A percentile compares a stretch with the other conserved stretches of the same genome.
Conservation (phyloP, 2,797 vertebrate genomes). For the Eulemur coronatus region DNA sequence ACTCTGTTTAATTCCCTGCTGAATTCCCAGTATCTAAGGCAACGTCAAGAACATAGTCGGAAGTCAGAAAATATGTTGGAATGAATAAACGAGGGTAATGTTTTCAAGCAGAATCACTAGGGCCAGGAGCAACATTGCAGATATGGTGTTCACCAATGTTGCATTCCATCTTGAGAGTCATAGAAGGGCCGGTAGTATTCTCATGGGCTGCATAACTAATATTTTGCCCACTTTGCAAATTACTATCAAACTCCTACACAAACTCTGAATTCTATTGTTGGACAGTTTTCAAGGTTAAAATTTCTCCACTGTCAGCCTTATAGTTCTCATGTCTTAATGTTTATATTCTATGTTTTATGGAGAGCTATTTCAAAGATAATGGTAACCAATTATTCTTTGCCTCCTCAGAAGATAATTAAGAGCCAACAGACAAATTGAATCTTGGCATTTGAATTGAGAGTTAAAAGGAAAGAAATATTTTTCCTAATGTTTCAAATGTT, state of each 20-base stretch:
- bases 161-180: neutral
- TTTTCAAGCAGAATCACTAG: neutral
- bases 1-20: neutral
- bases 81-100: neutral
- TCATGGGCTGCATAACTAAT: neutral
- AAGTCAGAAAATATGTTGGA: neutral
- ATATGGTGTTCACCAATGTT: neutral
- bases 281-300: constrained; percentile 69
- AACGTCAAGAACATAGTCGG: constrained; percentile 22
- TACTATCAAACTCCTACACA: constrained; percentile 62
- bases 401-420: constrained; percentile 1
- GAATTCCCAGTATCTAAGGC: neutral
- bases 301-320: constrained; percentile 6
- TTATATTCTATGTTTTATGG: constrained; percentile 49
- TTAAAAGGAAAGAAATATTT: constrained; percentile 6
- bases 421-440: constrained; percentile 40
- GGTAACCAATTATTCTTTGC: constrained; percentile 1
- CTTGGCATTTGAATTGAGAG: constrained; percentile 21
- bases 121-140: neutral
- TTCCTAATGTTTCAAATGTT: neutral
- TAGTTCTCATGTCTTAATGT: constrained; percentile 50
- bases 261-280: constrained; percentile 53
- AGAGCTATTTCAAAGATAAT: constrained; percentile 53
- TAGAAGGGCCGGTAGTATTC: neutral
- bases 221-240: constrained; percentile 53